Evolutionary conservation across 2,113 vertebrate genomes (phyloP).

Genomic region (Ceuthmochares aereus): DNA sequence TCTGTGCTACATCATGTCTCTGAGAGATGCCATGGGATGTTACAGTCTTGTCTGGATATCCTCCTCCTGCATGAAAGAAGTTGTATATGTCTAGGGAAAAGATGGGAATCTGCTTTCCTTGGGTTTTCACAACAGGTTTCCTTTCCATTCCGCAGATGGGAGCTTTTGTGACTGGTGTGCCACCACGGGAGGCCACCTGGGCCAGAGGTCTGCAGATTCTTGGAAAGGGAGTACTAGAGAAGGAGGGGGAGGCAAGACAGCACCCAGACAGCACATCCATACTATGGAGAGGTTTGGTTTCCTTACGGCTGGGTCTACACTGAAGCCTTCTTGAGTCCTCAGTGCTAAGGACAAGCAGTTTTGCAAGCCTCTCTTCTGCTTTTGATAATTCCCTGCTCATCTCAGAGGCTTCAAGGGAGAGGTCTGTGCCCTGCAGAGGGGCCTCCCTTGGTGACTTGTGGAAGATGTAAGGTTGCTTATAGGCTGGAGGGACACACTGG

Average conservation of each 20-base stretch:
- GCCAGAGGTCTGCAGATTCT: neutral
- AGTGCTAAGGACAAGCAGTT: neutral
- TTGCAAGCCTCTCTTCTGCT: neutral
- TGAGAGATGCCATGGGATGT: neutral
- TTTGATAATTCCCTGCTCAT: neutral
- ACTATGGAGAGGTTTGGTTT: neutral
- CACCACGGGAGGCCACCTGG: neutral
- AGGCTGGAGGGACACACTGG: constrained; percentile 8
- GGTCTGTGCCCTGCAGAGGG: neutral
- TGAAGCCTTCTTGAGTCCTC: neutral
- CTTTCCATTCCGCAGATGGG: neutral
- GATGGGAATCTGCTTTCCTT: neutral
- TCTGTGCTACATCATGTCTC: neutral
- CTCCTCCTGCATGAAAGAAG: neutral
- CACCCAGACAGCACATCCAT: neutral
- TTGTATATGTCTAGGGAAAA: neutral
- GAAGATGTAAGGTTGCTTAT: neutral
- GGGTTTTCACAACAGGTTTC: neutral
- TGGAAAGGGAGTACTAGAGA: neutral
- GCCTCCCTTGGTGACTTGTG: neutral
- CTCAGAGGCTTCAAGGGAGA: neutral
- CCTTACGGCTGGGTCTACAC: neutral
- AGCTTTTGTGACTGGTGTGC: neutral
- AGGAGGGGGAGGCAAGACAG: neutral
- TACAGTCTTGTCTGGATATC: neutral